Evolutionary conservation across 2,797 vertebrate species (phyloP).

Genomic region (Pyrocephalus nanus): DNA sequence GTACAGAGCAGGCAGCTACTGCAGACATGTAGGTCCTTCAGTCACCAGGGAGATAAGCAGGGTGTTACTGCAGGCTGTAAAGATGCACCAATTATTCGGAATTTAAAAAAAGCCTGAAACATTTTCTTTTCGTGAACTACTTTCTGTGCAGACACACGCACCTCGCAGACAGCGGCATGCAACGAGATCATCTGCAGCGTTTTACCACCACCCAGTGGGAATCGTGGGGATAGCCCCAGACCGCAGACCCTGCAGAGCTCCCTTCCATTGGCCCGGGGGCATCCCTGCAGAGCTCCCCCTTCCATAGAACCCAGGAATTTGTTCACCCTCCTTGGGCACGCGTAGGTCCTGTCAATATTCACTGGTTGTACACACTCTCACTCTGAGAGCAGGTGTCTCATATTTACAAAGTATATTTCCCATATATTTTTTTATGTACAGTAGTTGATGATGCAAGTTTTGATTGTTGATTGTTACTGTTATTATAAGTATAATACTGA

Average conservation of each 20-base stretch:
- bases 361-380: rapidly evolving
- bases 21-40: background rate
- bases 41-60: background rate
- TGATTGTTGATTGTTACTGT: too few species aligned
- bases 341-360: rapidly evolving
- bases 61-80: background rate
- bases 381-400: rapidly evolving
- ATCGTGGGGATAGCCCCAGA: background rate
- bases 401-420: background rate
- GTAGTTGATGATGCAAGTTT: background rate
- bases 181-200: background rate
- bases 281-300: background rate
- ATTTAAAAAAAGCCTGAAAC: background rate
- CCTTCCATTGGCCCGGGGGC: rapidly evolving
- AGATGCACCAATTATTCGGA: background rate
- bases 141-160: rapidly evolving
- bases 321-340: rapidly evolving
- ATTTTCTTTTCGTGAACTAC: background rate
- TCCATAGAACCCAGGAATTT: background rate
- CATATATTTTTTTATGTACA: rapidly evolving
- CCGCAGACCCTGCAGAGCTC: rapidly evolving
- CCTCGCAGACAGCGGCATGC: background rate
- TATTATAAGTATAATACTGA: background rate
- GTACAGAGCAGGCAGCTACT: rapidly evolving
- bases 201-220: constrained; percentile 37